These are phyloP conservation scores for Saimiri boliviensis DNA, from an alignment of 2,113 vertebrate species.

Conservation along the genomic window DNA sequence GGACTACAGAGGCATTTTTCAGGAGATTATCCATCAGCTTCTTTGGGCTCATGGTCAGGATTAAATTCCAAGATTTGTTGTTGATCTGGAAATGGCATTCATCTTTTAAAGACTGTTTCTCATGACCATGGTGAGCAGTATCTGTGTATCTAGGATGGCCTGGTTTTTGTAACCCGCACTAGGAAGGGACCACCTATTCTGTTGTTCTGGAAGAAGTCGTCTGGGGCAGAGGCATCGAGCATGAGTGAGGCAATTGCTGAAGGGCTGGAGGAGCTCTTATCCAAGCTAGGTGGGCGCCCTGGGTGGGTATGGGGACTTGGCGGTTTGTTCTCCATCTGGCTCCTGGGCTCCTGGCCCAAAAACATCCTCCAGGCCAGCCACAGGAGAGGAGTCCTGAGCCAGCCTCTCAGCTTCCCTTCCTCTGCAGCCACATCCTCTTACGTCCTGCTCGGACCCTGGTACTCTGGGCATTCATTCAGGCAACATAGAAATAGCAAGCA, in stretches of 20 bases:
- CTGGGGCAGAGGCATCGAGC: not conserved
- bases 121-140: not conserved
- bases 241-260: not conserved
- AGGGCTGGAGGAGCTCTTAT: not conserved
- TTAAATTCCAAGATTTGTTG: not conserved
- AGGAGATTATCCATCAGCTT: not conserved
- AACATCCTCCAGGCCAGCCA: not conserved
- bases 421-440: not conserved
- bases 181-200: not conserved
- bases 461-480: not conserved
- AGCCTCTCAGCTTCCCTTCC: not conserved
- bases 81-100: not conserved
- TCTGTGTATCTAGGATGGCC: not conserved
- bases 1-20: not conserved
- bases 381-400: not conserved
- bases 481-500: not conserved
- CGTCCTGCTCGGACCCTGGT: not conserved
- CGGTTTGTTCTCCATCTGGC: not conserved
- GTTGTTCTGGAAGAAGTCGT: not conserved
- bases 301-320: not conserved
- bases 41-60: not conserved
- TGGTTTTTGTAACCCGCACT: not conserved
- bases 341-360: not conserved
- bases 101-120: not conserved
- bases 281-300: not conserved